These are phyloP conservation scores for Dendroctonus valens DNA, from an alignment of 1,140 invertebrate species.

Conservation along the genomic window DNA sequence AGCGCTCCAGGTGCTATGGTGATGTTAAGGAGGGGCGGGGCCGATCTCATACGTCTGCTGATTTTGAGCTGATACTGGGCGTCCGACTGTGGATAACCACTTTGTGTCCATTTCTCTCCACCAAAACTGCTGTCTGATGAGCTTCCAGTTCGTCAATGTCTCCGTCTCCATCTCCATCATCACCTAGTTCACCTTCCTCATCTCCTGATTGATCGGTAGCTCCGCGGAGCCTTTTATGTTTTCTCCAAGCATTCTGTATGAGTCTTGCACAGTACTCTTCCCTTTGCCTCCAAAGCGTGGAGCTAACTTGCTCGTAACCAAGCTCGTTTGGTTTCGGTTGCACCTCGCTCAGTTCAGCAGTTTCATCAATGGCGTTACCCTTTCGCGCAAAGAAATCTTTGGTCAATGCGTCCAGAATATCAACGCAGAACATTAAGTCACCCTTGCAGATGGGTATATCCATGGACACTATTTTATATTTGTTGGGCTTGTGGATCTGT, in stretches of 20 bases:
- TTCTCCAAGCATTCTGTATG: conserved; percentile 92
- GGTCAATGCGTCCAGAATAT: conserved; percentile 93
- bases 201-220: conserved; percentile 49
- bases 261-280: conserved; percentile 94
- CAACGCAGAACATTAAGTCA: conserved; percentile 95
- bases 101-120: conserved; percentile 82
- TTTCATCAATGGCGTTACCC: conserved; percentile 86
- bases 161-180: conserved; percentile 41
- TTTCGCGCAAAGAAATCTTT: conserved; percentile 97
- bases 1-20: conserved; percentile 40
- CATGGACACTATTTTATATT: conserved; percentile 98
- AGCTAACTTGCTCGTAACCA: conserved; percentile 89
- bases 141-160: conserved; percentile 46
- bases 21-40: conserved; percentile 57
- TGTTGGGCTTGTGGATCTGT: conserved; percentile 97
- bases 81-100: conserved; percentile 86
- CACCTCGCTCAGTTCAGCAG: conserved; percentile 79
- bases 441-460: conserved; percentile 97
- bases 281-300: conserved; percentile 89
- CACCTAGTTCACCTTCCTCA: conserved; percentile 47
- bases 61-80: conserved; percentile 74
- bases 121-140: conserved; percentile 74
- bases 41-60: conserved; percentile 76
- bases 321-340: conserved; percentile 72
- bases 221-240: conserved; percentile 71